Evolutionary conservation across 1,140 invertebrate genomes (phyloP).

Genomic region (Ceratosolen solmsi): DNA sequence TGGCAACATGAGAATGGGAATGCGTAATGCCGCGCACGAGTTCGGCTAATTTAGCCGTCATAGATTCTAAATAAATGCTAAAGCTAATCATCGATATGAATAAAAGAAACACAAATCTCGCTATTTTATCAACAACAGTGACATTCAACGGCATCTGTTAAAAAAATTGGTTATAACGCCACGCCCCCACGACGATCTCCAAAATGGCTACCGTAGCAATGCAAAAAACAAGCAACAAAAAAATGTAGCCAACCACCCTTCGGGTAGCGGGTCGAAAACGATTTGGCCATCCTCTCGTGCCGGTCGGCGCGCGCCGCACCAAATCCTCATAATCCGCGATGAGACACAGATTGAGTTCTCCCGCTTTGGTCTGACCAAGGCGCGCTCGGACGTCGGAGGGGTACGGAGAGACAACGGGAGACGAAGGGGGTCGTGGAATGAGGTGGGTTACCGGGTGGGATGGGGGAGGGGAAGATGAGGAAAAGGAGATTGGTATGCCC

Average conservation of each 20-base stretch:
- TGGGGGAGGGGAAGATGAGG: neutral
- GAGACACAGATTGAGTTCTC: slow-evolving; percentile 72
- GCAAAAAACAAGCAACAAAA: neutral
- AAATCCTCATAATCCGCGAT: slow-evolving; percentile 72
- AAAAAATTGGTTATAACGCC: neutral
- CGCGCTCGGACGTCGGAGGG: neutral
- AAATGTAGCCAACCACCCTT: neutral
- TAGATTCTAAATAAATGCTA: too few relatives aligned
- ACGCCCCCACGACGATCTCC: neutral
- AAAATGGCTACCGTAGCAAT: neutral
- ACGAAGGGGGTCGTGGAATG: too few relatives aligned
- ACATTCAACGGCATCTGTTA: too few relatives aligned
- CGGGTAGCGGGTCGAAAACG: too few relatives aligned
- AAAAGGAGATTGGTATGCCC: slow-evolving; percentile 71
- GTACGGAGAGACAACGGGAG: slow-evolving; percentile 41
- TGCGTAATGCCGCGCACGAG: too few relatives aligned
- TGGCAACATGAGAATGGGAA: too few relatives aligned
- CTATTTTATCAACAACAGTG: too few relatives aligned
- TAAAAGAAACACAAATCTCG: too few relatives aligned
- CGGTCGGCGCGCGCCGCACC: slow-evolving; percentile 28
- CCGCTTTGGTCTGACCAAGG: neutral
- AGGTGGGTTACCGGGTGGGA: too few relatives aligned
- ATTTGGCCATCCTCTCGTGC: neutral
- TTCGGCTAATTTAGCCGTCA: too few relatives aligned
- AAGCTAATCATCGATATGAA: too few relatives aligned